These are phyloP conservation scores for Dryas iulia DNA, from an alignment of 1,140 invertebrate genomes.

Conservation along the genomic window DNA sequence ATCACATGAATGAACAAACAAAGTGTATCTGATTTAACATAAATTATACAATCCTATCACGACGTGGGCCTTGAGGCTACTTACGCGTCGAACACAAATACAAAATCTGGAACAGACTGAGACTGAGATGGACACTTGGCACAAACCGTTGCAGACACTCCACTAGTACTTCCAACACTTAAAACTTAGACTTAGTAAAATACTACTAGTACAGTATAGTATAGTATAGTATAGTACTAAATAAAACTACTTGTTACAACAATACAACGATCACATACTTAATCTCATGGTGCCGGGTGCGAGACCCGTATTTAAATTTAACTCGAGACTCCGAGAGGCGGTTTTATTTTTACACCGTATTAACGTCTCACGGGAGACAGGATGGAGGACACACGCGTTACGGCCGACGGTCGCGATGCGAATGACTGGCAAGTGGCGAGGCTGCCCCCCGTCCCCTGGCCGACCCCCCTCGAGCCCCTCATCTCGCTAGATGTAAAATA, in stretches of 20 bases:
- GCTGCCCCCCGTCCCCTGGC: slow-evolving; percentile 36
- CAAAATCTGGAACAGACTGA: slow-evolving; percentile 48
- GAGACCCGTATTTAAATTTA: slow-evolving; percentile 76
- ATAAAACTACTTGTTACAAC: background rate
- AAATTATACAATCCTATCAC: slow-evolving; percentile 24
- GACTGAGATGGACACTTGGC: slow-evolving; percentile 18
- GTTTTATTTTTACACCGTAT: slow-evolving; percentile 76
- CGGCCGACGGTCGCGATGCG: slow-evolving; percentile 46
- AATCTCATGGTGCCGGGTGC: slow-evolving; percentile 44
- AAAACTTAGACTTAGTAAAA: background rate
- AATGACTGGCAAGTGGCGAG: slow-evolving; percentile 48
- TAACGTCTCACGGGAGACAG: slow-evolving; percentile 52
- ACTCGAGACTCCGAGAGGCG: slow-evolving; percentile 69
- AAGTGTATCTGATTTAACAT: slow-evolving; percentile 13
- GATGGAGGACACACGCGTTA: slow-evolving; percentile 34
- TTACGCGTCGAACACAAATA: slow-evolving; percentile 29
- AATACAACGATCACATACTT: slow-evolving; percentile 65
- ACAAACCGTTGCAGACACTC: background rate
- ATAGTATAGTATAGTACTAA: background rate
- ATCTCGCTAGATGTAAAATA: slow-evolving; percentile 58
- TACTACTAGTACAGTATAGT: too few species aligned
- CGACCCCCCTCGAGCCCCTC: slow-evolving; percentile 25
- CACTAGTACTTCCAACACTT: slow-evolving; percentile 17
- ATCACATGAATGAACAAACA: background rate
- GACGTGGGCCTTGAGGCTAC: slow-evolving; percentile 13